These are phyloP conservation scores for Orussus abietinus DNA, from an alignment of 1,140 invertebrate species.

Conservation along the genomic window DNA sequence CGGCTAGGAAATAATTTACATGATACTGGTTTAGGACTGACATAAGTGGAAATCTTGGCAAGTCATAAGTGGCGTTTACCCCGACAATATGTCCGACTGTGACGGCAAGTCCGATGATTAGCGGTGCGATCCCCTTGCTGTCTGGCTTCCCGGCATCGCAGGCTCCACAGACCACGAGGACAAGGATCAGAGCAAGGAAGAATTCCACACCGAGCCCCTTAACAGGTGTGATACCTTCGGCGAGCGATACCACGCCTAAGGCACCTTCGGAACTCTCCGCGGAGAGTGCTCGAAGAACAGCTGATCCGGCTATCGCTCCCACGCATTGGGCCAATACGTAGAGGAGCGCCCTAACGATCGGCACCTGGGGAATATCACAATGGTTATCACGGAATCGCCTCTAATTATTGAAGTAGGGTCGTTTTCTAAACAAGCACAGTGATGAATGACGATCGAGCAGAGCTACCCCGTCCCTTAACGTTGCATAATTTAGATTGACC, in stretches of 20 bases:
- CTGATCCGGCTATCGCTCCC: conserved; percentile 82
- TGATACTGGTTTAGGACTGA: no score
- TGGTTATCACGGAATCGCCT: no score
- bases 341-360: conserved; percentile 69
- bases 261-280: conserved; percentile 39
- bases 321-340: conserved; percentile 81
- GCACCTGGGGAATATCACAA: conserved; percentile 36
- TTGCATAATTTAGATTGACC: no score
- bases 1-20: no score
- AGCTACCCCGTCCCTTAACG: no score
- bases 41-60: no score
- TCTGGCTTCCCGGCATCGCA: conserved; percentile 70
- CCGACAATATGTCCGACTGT: conserved; percentile 83
- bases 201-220: conserved; percentile 88
- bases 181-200: conserved; percentile 83
- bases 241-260: conserved; percentile 60
- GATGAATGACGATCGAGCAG: no score
- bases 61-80: no score
- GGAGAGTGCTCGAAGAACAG: conserved; percentile 56
- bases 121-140: conserved; percentile 74
- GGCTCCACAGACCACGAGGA: conserved; percentile 85
- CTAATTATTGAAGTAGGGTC: no score
- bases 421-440: no score
- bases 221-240: conserved; percentile 57
- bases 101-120: conserved; percentile 86